These are phyloP conservation scores for Torymus auratus DNA, from an alignment of 2,888 invertebrate species.

Conservation along the genomic window DNA sequence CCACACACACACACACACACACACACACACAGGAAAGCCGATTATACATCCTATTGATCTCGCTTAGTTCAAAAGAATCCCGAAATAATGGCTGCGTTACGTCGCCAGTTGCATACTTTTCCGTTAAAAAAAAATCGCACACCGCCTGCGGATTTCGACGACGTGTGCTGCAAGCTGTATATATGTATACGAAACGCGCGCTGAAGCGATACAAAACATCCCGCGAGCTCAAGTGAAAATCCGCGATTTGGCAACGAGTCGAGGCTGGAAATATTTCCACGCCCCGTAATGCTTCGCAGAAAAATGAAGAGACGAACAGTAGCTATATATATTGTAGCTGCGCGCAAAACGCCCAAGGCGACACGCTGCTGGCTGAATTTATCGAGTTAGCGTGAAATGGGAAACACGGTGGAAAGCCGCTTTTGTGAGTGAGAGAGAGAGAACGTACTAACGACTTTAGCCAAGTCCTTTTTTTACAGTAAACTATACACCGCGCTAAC, in stretches of 20 bases:
- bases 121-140: too few relatives aligned
- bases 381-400: conserved; percentile 19
- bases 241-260: not conserved
- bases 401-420: conserved; percentile 17
- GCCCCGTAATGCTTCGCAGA: not conserved
- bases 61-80: too few relatives aligned
- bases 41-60: too few relatives aligned
- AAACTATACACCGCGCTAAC: conserved; percentile 17
- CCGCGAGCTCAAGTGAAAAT: not conserved
- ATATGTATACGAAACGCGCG: too few relatives aligned
- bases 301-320: not conserved
- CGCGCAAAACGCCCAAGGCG: too few relatives aligned
- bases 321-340: too few relatives aligned
- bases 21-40: too few relatives aligned
- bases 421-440: conserved; percentile 1
- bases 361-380: conserved; percentile 1
- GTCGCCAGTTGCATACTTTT: too few relatives aligned
- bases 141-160: too few relatives aligned
- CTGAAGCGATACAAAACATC: not conserved
- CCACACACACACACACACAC: too few relatives aligned
- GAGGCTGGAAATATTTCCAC: conserved; percentile 3
- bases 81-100: too few relatives aligned
- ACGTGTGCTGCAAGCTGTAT: too few relatives aligned
- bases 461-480: conserved; percentile 38
- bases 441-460: conserved; percentile 21